phyloP scores from a whole-genome alignment of 2,113 vertebrate genomes.

The Natator depressus region DNA sequence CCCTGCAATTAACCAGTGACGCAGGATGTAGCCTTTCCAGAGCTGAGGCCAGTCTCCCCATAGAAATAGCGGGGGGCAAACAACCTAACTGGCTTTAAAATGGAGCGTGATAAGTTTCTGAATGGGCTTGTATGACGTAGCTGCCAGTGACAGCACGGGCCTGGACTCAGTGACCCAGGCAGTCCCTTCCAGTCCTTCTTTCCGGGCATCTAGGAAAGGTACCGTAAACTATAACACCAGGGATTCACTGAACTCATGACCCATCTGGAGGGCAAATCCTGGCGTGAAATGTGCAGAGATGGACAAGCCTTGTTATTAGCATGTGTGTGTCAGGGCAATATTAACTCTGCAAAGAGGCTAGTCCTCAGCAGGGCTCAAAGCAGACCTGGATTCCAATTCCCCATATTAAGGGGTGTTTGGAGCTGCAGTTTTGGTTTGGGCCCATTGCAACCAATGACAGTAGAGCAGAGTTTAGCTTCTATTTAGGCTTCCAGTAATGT shows the following conservation, averaged over 20 bases:
- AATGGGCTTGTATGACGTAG: background rate
- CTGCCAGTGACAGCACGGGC: background rate
- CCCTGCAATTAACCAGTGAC: background rate
- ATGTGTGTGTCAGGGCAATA: background rate
- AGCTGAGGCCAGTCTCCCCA: background rate
- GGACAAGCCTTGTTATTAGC: background rate
- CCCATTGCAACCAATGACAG: background rate
- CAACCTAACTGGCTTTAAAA: background rate
- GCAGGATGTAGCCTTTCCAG: background rate
- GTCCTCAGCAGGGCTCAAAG: background rate
- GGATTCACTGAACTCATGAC: rapidly evolving
- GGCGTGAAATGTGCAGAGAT: background rate
- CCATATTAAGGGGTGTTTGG: background rate
- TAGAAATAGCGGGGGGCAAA: background rate
- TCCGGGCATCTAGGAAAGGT: rapidly evolving
- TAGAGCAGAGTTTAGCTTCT: background rate
- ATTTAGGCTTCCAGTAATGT: background rate
- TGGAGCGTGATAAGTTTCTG: background rate
- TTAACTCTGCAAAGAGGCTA: background rate
- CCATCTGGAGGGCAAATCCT: background rate
- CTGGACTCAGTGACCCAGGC: background rate
- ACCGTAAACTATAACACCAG: background rate
- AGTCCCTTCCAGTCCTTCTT: background rate
- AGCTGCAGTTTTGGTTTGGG: background rate
- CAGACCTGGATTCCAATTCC: background rate